phyloP scores from a whole-genome alignment of 2,797 vertebrate species.

The Sciaenops ocellatus region DNA sequence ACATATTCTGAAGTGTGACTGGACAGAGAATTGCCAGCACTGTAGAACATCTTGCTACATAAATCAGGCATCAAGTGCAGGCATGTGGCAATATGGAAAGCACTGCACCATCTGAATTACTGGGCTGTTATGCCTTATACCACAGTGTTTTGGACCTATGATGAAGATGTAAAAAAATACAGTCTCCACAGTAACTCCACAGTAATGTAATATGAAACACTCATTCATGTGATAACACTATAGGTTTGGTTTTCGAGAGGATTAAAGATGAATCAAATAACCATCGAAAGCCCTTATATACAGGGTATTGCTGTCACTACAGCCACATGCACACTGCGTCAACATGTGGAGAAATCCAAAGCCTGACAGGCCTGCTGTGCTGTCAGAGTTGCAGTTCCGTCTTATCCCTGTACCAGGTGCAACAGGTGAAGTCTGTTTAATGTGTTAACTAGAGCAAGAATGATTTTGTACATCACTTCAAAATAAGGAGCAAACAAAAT shows the following conservation, averaged over 20 bases:
- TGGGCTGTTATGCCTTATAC: background rate
- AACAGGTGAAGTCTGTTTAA: conserved; percentile 12
- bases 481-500: background rate
- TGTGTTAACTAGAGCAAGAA: conserved; percentile 2
- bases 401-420: background rate
- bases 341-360: conserved; percentile 12
- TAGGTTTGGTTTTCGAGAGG: background rate
- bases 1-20: conserved; percentile 22
- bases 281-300: background rate
- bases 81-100: background rate
- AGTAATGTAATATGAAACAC: background rate
- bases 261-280: background rate
- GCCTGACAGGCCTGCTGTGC: conserved; percentile 26
- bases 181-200: background rate
- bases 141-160: background rate
- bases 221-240: background rate
- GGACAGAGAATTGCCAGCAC: conserved; percentile 5
- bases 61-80: conserved; percentile 7
- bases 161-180: background rate
- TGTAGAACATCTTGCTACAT: conserved; percentile 7
- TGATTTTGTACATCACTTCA: background rate
- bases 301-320: background rate
- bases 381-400: conserved; percentile 8
- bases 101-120: background rate
- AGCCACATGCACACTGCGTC: background rate